Evolutionary conservation across 2,113 vertebrate genomes (phyloP), one percentile per base, ranked within the genome.

Genomic region (Callospermophilus lateralis): DNA sequence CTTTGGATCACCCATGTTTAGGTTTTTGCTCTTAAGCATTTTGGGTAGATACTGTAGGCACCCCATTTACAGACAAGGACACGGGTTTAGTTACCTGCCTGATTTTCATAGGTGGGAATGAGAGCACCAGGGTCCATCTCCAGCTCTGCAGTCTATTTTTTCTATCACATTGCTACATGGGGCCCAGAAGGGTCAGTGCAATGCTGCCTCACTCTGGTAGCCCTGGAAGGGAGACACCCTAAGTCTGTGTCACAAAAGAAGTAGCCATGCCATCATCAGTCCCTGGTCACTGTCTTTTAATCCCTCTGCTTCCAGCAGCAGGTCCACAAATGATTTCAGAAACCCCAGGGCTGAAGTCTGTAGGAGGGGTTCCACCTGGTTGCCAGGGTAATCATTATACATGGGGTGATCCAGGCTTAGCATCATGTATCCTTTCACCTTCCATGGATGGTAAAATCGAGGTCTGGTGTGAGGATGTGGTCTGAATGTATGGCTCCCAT

Each of bases 401-500:
- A 20, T 9, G 24, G 15, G 2, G n/a, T 45, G 30, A 30, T 45
- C 39, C 61, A 42, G 20, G 12, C n/a, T n/a, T n/a, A n/a, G n/a
- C 39, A 8, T 26, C 63, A 6, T 3, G 20, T 11, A 22, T 10
- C 13, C 37, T 30, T 77, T 58, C n/a, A n/a, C 58, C 68, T 77
- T 45, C 8, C 55, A 20, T 16, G 32, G 48, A 39, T 12, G 63
- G 22, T 67, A 67, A 65, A 37, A 39, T 11, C 34, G 72, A 79
- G 24, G 30, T 26, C 63, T 19, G 12, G 12, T 0, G 6, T 24
- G 48, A 30, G 22, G 24, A 24, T 19, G 0, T 15, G 7, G 22
- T 16, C 37, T n/a, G 32, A 11, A 17, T n/a, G 16, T n/a, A 3
- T 77, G 42, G 42, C 6, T 5, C 30, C 3, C 0, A 68, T 3